Evolutionary conservation across 2,113 vertebrate species (phyloP).

Genomic region (Ornithorhynchus anatinus): DNA sequence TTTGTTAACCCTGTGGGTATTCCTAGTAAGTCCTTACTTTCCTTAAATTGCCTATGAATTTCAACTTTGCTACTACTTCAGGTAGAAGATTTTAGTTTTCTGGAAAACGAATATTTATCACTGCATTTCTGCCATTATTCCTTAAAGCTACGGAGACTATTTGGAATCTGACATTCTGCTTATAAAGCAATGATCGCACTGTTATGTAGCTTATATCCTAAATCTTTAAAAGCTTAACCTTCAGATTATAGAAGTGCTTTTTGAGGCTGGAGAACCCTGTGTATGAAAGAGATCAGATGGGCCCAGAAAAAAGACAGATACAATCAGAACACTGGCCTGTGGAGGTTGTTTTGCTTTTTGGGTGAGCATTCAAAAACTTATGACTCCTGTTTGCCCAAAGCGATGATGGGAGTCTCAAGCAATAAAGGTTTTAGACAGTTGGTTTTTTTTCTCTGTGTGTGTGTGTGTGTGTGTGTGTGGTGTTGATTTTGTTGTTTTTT

Average conservation of each 20-base stretch:
- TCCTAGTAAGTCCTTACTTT: conserved; percentile 9
- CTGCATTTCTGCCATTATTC: not conserved
- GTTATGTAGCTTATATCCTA: not conserved
- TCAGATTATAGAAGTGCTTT: not conserved
- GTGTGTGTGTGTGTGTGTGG: no score
- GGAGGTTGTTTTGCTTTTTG: not conserved
- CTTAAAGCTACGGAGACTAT: not conserved
- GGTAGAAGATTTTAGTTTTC: not conserved
- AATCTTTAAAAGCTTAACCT: not conserved
- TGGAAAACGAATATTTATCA: not conserved
- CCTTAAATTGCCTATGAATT: not conserved
- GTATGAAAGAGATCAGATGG: not conserved
- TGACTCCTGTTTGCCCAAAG: no score
- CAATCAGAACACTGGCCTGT: not conserved
- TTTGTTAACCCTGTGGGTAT: not conserved
- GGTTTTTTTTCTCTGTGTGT: no score
- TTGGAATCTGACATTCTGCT: not conserved
- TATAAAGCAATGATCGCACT: not conserved
- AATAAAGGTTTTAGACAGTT: no score
- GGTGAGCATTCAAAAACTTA: no score
- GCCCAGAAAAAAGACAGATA: not conserved
- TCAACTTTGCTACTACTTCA: not conserved
- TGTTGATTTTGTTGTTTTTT: no score
- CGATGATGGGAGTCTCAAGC: no score
- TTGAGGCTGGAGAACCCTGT: not conserved